Evolutionary conservation across 1,140 invertebrate species (phyloP).

Genomic region (Steinernema khuongi): DNA sequence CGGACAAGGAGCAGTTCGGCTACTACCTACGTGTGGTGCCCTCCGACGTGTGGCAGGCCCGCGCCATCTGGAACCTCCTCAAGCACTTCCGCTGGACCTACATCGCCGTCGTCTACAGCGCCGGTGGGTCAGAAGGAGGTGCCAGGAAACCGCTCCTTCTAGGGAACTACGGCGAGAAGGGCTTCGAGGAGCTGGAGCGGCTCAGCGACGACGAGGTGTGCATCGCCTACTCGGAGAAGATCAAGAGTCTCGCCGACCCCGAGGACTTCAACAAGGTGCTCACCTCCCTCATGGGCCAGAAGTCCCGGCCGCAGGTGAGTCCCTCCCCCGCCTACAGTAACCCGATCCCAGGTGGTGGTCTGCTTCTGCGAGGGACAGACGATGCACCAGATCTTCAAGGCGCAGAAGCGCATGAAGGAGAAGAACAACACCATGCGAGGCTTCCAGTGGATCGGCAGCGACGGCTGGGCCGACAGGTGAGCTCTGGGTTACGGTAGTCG

Average conservation of each 20-base stretch:
- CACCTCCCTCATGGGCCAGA: constrained; percentile 66
- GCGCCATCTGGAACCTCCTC: constrained; percentile 71
- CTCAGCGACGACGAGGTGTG: constrained; percentile 68
- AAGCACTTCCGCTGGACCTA: constrained; percentile 75
- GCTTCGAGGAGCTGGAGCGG: constrained; percentile 72
- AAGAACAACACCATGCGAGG: constrained; percentile 31
- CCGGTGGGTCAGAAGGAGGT: constrained; percentile 64
- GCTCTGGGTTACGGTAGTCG: constrained; percentile 57
- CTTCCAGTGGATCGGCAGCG: constrained; percentile 55
- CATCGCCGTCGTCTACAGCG: constrained; percentile 74
- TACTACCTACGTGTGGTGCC: constrained; percentile 77
- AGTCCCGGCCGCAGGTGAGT: constrained; percentile 63
- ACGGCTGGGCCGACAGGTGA: constrained; percentile 55
- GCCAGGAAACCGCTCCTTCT: constrained; percentile 42
- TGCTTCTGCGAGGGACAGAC: constrained; percentile 78
- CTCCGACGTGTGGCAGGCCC: constrained; percentile 74
- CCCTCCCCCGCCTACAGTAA: too few relatives aligned
- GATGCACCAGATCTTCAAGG: constrained; percentile 68
- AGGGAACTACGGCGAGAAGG: constrained; percentile 76
- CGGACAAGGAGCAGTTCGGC: constrained; percentile 72
- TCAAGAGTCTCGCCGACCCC: constrained; percentile 51
- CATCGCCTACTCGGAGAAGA: constrained; percentile 66
- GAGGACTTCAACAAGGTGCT: constrained; percentile 64
- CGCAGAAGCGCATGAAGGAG: constrained; percentile 62
- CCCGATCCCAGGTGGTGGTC: constrained; percentile 68